Conservation (phyloP, 2,888 invertebrate genomes). For the Tinea trinotella region DNA sequence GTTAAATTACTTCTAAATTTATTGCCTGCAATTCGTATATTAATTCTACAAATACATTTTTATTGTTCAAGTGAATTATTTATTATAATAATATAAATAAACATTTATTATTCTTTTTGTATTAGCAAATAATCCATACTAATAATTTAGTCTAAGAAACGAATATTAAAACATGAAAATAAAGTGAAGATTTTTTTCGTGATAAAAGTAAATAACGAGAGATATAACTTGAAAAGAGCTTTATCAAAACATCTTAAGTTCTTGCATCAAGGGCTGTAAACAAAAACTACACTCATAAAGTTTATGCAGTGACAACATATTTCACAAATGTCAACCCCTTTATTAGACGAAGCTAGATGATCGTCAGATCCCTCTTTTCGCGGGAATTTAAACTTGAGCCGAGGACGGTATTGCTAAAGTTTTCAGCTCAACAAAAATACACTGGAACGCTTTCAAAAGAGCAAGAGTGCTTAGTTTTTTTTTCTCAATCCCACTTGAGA, state of each 20-base stretch:
- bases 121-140: too few relatives aligned
- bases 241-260: slow-evolving; percentile 36
- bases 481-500: slow-evolving; percentile 30
- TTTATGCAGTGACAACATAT: slow-evolving; percentile 70
- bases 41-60: neutral
- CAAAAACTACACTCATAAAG: slow-evolving; percentile 60
- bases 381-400: slow-evolving; percentile 12
- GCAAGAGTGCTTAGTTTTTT: slow-evolving; percentile 45
- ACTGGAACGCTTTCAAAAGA: slow-evolving; percentile 68
- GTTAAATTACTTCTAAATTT: slow-evolving; percentile 10
- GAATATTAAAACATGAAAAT: too few relatives aligned
- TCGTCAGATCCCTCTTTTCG: slow-evolving; percentile 35
- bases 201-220: slow-evolving; percentile 3
- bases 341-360: slow-evolving; percentile 62
- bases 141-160: too few relatives aligned
- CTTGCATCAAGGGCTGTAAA: slow-evolving; percentile 37
- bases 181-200: neutral
- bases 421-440: slow-evolving; percentile 67
- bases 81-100: too few relatives aligned
- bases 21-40: neutral
- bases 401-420: slow-evolving; percentile 58
- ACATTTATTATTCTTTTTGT: too few relatives aligned
- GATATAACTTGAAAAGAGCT: slow-evolving; percentile 10
- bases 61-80: too few relatives aligned
- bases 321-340: slow-evolving; percentile 55